Evolutionary conservation across 2,888 invertebrate genomes (phyloP).

Genomic region (Phytoseiulus persimilis): DNA sequence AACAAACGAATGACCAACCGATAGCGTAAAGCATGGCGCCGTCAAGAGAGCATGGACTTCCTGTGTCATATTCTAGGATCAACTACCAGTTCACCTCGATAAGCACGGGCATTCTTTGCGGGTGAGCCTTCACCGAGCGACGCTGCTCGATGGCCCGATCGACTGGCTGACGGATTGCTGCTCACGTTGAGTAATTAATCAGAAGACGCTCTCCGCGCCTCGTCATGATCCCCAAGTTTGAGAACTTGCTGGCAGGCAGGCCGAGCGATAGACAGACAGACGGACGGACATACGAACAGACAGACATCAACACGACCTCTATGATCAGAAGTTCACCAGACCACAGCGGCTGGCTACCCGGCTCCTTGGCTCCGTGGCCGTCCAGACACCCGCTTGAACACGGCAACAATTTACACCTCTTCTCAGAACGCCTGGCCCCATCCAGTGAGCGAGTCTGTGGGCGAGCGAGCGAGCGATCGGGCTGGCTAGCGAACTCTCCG

Average conservation of each 20-base stretch:
- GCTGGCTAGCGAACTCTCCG: background rate
- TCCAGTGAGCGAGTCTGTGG: background rate
- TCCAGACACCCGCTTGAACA: conserved; percentile 5
- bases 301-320: background rate
- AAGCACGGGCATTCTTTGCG: too few relatives aligned
- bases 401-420: conserved; percentile 5
- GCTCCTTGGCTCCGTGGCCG: background rate
- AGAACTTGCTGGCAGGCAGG: too few relatives aligned
- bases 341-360: background rate
- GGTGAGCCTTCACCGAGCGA: too few relatives aligned
- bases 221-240: too few relatives aligned
- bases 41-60: background rate
- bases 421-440: background rate
- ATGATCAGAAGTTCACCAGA: background rate
- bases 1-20: background rate
- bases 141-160: too few relatives aligned
- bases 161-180: too few relatives aligned
- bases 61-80: background rate
- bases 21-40: background rate
- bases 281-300: background rate
- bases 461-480: background rate
- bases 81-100: too few relatives aligned
- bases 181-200: too few relatives aligned
- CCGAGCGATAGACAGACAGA: background rate
- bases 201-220: too few relatives aligned